These are phyloP conservation scores for Standfussiana lucernea DNA, from an alignment of 2,888 invertebrate genomes.

Conservation along the genomic window DNA sequence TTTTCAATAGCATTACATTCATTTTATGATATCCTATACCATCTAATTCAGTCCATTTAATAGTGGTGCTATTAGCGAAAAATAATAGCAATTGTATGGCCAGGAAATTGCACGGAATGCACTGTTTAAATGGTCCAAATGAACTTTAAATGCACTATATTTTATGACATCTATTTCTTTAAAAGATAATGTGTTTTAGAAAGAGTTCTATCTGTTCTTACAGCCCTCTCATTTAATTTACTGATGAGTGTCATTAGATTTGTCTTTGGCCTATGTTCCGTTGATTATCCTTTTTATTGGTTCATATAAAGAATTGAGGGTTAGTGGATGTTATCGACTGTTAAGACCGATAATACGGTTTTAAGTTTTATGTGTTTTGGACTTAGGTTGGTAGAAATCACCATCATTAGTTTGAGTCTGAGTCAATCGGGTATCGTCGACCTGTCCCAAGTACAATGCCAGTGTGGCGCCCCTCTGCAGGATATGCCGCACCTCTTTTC, in stretches of 20 bases:
- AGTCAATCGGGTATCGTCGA: too few relatives aligned
- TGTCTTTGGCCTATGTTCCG: conserved; percentile 35
- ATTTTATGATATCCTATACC: conserved; percentile 52
- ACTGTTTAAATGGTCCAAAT: conserved; percentile 55
- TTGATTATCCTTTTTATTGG: conserved; percentile 61
- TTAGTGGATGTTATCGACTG: conserved; percentile 38
- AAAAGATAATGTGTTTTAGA: conserved; percentile 54
- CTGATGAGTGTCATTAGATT: conserved; percentile 60
- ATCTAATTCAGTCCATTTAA: conserved; percentile 65
- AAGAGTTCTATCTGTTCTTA: conserved; percentile 54
- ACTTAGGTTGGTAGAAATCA: neutral
- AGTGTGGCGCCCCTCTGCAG: too few relatives aligned
- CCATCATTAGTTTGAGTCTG: neutral
- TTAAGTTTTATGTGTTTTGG: conserved; percentile 27
- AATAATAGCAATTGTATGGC: conserved; percentile 68
- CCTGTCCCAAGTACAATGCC: too few relatives aligned
- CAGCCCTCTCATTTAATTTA: conserved; percentile 62
- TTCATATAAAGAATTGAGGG: conserved; percentile 41
- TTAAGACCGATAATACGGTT: conserved; percentile 24
- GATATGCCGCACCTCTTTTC: too few relatives aligned
- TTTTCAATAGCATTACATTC: conserved; percentile 39
- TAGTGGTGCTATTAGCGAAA: conserved; percentile 74
- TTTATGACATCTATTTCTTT: conserved; percentile 60
- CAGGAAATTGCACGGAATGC: conserved; percentile 57
- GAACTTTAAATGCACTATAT: conserved; percentile 54